Conservation (phyloP, 2,797 vertebrate species). For the Labeo calbasu region DNA sequence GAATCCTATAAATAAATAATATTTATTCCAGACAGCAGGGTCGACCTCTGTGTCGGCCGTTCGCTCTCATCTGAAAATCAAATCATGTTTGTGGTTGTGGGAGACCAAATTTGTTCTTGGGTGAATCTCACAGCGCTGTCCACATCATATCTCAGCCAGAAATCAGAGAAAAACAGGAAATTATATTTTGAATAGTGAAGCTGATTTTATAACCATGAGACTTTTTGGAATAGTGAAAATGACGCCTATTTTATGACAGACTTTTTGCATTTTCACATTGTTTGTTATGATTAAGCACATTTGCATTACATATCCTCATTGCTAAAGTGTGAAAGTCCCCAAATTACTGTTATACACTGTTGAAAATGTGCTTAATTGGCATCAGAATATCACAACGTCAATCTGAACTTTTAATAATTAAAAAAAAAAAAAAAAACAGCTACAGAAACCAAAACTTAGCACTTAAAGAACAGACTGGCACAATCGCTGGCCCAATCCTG, state of each 20-base stretch:
- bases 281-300: neutral
- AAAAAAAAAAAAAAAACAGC: neutral
- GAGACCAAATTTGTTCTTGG: neutral
- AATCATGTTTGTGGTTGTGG: conserved; percentile 13
- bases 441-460: neutral
- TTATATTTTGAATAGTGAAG: neutral
- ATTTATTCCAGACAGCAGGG: neutral
- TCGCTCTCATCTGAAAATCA: conserved; percentile 21
- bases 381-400: neutral
- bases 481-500: neutral
- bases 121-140: neutral
- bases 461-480: neutral
- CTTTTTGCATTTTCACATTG: neutral
- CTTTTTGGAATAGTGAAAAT: neutral
- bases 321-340: too few relatives aligned
- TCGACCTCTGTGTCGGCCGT: neutral
- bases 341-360: too few relatives aligned
- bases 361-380: neutral
- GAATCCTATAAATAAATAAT: conserved; percentile 16
- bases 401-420: neutral
- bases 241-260: neutral
- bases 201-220: neutral
- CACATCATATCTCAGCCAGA: neutral
- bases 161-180: neutral
- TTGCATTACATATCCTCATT: neutral